phyloP scores from a whole-genome alignment of 64 coral and sea anemone genomes.

The Trachythela sp. region DNA sequence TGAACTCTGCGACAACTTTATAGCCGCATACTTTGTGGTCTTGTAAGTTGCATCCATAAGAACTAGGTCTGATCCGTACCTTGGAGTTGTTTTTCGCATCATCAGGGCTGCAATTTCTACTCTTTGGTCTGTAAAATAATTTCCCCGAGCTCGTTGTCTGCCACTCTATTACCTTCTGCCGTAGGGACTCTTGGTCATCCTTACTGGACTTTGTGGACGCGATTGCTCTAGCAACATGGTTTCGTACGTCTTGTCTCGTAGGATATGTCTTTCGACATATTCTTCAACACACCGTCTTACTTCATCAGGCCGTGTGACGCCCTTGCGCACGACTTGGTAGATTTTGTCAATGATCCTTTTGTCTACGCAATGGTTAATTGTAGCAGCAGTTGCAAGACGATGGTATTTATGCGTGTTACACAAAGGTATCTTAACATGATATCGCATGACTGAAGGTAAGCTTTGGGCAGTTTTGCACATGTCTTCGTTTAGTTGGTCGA shows the following conservation, averaged over 20 bases:
- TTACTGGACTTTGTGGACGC: slow-evolving; percentile 28
- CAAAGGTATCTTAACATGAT: slow-evolving; percentile 38
- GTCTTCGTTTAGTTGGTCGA: slow-evolving; percentile 1
- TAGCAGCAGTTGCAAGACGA: slow-evolving; percentile 22
- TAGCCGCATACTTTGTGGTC: slow-evolving; percentile 48
- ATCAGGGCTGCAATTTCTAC: not conserved
- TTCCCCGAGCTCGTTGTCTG: not conserved
- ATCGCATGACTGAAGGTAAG: not conserved
- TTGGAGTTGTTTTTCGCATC: not conserved
- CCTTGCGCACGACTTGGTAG: slow-evolving; percentile 27
- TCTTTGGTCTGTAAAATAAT: slow-evolving; percentile 48
- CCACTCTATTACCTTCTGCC: slow-evolving; percentile 48
- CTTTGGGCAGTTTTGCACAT: not conserved
- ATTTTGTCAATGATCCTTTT: slow-evolving; percentile 43
- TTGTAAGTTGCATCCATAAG: slow-evolving; percentile 46
- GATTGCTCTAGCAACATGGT: slow-evolving; percentile 48
- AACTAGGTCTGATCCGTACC: not conserved
- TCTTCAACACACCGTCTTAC: slow-evolving; percentile 29
- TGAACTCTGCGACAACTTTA: not conserved
- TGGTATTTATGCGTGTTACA: slow-evolving; percentile 14
- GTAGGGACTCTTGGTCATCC: slow-evolving; percentile 64
- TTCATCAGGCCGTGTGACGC: not conserved
- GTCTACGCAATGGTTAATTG: slow-evolving; percentile 40
- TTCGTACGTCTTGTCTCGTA: slow-evolving; percentile 40
- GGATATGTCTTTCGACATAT: slow-evolving; percentile 49